Conservation (phyloP, 2,113 vertebrate species). For the Aleadryas rufinucha region DNA sequence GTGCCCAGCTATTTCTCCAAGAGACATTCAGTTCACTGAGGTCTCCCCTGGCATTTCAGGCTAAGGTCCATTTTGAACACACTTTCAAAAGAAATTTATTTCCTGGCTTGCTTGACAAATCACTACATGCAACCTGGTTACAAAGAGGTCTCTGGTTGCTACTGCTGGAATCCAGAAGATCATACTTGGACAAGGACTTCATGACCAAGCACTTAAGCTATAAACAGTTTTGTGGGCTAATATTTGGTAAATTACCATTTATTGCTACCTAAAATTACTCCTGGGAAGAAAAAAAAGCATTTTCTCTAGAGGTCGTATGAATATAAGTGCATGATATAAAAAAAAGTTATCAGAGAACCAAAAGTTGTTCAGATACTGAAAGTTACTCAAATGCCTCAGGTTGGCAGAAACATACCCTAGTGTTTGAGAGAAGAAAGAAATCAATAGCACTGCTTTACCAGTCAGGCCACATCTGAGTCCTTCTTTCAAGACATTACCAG, state of each 20-base stretch:
- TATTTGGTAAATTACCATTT: background rate
- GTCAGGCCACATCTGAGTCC: background rate
- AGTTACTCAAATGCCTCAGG: background rate
- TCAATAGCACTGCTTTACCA: background rate
- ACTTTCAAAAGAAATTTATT: background rate
- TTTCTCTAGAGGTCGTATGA: background rate
- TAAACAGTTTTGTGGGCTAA: background rate
- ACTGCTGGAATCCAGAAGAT: background rate
- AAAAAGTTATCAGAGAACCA: background rate
- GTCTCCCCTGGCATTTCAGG: background rate
- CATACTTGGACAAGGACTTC: background rate
- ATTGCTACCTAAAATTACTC: background rate
- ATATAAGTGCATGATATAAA: background rate
- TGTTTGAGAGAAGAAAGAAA: background rate
- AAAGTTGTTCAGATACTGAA: background rate
- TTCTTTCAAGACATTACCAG: background rate
- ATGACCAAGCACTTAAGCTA: background rate
- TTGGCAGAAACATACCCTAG: background rate
- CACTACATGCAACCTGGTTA: background rate
- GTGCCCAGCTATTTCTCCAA: background rate
- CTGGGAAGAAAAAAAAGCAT: background rate
- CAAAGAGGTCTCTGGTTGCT: background rate
- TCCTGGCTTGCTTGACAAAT: background rate
- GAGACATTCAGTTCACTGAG: background rate
- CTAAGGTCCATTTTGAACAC: background rate